Evolutionary conservation across 30 jellyfish, hydroid and myxozoan species (phyloP).

Genomic region (Pelagia noctiluca): DNA sequence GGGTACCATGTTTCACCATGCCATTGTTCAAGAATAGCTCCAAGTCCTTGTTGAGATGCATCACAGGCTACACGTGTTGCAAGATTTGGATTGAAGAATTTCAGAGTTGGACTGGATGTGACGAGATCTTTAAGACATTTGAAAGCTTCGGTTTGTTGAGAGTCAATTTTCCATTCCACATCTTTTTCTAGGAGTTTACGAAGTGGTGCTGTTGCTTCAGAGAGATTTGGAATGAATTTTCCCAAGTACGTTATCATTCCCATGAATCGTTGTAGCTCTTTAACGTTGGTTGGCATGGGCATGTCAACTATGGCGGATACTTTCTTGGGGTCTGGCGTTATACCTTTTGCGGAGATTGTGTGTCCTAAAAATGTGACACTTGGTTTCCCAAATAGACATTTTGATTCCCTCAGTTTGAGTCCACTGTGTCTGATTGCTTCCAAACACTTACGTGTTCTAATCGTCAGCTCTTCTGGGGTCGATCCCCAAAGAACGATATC

Average conservation of each 20-base stretch:
- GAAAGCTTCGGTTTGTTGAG: slow-evolving; percentile 58
- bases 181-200: slow-evolving; percentile 62
- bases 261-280: slow-evolving; percentile 68
- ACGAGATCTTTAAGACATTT: slow-evolving; percentile 45
- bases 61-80: slow-evolving; percentile 68
- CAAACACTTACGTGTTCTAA: slow-evolving; percentile 5
- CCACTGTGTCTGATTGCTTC: slow-evolving; percentile 43
- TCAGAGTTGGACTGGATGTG: slow-evolving; percentile 53
- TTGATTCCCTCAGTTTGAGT: slow-evolving; percentile 36
- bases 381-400: slow-evolving; percentile 50
- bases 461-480: slow-evolving; percentile 29
- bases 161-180: slow-evolving; percentile 26
- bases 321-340: slow-evolving; percentile 67
- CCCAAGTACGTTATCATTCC: slow-evolving; percentile 72
- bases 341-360: slow-evolving; percentile 65
- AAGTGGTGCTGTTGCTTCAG: slow-evolving; percentile 78
- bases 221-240: slow-evolving; percentile 60
- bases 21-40: slow-evolving; percentile 81
- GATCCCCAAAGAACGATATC: too few species aligned
- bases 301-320: slow-evolving; percentile 61
- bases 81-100: slow-evolving; percentile 56
- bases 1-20: slow-evolving; percentile 65
- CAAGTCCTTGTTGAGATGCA: slow-evolving; percentile 76
- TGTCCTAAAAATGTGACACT: slow-evolving; percentile 71
- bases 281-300: slow-evolving; percentile 71